A percentile compares a stretch with the other conserved stretches of the same genome.
Evolutionary conservation across 2,888 invertebrate species (phyloP).

Genomic region (Synanthedon andrenaeformis): DNA sequence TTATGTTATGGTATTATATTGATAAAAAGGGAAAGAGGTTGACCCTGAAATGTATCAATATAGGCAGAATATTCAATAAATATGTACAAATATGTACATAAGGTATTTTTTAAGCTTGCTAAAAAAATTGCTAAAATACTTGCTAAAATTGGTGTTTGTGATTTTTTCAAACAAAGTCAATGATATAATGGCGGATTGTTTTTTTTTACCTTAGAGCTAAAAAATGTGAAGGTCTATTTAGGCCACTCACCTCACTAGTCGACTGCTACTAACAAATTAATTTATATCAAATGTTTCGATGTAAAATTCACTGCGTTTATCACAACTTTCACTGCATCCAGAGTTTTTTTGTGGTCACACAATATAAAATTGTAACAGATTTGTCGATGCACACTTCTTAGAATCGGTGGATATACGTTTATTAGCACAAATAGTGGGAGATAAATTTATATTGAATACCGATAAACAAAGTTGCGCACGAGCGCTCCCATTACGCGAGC

Average conservation of each 20-base stretch:
- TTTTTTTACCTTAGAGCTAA: background rate
- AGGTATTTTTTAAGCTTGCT: too few relatives aligned
- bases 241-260: slow-evolving; percentile 17
- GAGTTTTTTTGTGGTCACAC: background rate
- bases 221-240: slow-evolving; percentile 14
- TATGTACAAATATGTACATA: too few relatives aligned
- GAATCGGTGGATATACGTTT: background rate
- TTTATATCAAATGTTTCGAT: background rate
- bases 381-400: background rate
- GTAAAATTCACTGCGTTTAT: slow-evolving; percentile 9
- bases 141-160: too few relatives aligned
- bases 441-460: background rate
- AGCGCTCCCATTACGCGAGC: background rate
- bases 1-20: too few relatives aligned
- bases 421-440: background rate
- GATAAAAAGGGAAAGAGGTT: too few relatives aligned
- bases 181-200: too few relatives aligned
- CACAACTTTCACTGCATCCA: slow-evolving; percentile 5
- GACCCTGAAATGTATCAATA: too few relatives aligned
- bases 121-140: too few relatives aligned
- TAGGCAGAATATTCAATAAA: too few relatives aligned
- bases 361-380: background rate
- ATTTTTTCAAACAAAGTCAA: too few relatives aligned
- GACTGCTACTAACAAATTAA: background rate
- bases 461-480: background rate